Conservation (phyloP, 2,888 invertebrate genomes). For the Bombyx huttoni region DNA sequence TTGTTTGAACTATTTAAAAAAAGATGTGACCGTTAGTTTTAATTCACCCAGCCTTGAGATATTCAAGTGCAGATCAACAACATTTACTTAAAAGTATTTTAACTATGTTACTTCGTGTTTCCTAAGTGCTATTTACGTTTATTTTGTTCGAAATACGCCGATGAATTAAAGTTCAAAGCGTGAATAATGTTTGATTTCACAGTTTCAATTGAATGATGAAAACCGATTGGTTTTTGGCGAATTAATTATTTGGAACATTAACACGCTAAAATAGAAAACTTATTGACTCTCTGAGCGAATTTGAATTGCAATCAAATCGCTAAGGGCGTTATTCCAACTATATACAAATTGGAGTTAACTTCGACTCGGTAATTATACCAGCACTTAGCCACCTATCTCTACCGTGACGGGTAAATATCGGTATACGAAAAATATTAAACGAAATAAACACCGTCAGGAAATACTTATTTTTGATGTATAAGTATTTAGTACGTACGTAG, state of each 20-base stretch:
- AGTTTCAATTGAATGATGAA: background rate
- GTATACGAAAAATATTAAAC: too few species aligned
- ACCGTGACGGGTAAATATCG: too few species aligned
- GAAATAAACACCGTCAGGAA: too few species aligned
- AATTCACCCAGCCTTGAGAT: too few species aligned
- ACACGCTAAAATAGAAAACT: background rate
- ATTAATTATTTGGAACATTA: background rate
- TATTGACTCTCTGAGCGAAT: background rate
- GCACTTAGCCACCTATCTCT: too few species aligned
- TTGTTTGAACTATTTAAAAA: too few species aligned
- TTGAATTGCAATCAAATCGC: background rate
- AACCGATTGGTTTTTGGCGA: background rate
- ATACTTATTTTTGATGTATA: too few species aligned
- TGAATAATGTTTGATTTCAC: background rate
- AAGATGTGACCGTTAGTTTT: too few species aligned
- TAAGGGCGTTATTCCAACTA: too few species aligned
- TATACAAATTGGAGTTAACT: too few species aligned
- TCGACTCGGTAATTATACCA: too few species aligned
- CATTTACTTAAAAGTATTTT: background rate
- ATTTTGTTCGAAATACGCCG: background rate
- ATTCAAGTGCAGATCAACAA: background rate
- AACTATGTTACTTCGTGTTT: background rate
- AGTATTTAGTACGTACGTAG: too few species aligned
- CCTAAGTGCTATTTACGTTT: background rate
- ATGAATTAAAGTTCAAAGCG: background rate